phyloP scores from a whole-genome alignment of 2,113 vertebrate genomes.

The Dicrurus megarhynchus region DNA sequence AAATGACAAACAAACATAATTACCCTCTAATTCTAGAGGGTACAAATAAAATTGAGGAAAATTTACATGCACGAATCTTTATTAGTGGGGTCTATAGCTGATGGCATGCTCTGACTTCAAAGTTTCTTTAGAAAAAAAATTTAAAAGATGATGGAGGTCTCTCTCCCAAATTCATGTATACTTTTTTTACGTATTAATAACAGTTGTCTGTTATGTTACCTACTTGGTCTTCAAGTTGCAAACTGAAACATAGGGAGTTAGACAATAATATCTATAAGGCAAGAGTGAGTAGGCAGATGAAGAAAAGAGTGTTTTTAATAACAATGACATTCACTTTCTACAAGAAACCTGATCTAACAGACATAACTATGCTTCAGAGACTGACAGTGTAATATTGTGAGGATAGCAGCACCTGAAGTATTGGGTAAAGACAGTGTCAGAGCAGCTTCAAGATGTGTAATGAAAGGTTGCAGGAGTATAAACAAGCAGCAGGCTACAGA shows the following conservation, averaged over 20 bases:
- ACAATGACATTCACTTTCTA: neutral
- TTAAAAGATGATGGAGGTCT: rapidly evolving
- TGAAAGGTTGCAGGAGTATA: neutral
- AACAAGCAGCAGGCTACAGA: neutral
- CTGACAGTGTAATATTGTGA: neutral
- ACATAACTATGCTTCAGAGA: neutral
- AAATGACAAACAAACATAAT: neutral
- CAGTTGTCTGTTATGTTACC: neutral
- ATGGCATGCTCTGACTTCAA: neutral
- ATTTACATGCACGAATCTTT: neutral
- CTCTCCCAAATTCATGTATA: neutral
- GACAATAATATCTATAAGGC: neutral
- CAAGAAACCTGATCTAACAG: neutral
- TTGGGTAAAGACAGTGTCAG: neutral
- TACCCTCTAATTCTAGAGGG: neutral
- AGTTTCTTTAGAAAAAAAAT: neutral
- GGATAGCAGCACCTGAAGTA: neutral
- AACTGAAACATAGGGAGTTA: neutral
- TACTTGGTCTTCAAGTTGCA: neutral
- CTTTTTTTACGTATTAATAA: neutral
- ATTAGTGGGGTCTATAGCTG: neutral
- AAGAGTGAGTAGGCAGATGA: neutral
- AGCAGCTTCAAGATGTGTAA: neutral
- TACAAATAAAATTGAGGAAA: neutral
- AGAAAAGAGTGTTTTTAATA: neutral